Base-by-base conservation (phyloP, 1,140 invertebrate genomes). In the Pectinophora gossypiella region DNA sequence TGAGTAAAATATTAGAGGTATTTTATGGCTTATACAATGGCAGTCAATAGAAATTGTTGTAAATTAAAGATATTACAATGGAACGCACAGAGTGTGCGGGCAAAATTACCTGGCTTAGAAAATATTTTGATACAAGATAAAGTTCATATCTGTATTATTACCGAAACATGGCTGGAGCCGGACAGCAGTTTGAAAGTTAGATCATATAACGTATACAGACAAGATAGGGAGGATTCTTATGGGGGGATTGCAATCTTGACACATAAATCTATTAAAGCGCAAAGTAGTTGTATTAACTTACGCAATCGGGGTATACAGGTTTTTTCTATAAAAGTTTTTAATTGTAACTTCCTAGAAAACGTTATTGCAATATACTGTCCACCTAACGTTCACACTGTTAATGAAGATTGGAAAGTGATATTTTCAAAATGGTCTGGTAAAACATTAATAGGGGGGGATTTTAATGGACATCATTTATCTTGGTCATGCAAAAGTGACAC, bases 181-280 rank as follows among this genome's bases (percentile, higher is more conserved):
- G 47, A 57, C 2, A 51, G 12, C 18, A 19, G 6, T n/a, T 3
- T 67, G 16, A 51, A 40, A 9, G 23, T 62, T 22, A 47, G 13
- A 23, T 43, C 23, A 3, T 67, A 62, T 22, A 66, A 54, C 48
- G 48, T 64, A 9, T 64, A 52, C 21, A 52, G 64, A 16, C 55
- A 58, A 13, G 64, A 68, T 40, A 48, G 64, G 13, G 9, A 46
- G 6, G 64, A 64, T n/a, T 56, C 56, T 0, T 67, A 59, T 43
- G 68, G 68, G 2, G 67, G 67, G 10, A 49, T 70, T 20, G 64
- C 57, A 1, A 51, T 65, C 19, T 18, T 61, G n/a, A 18, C 23
- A 1, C 62, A 69, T 56, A 60, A 57, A 23, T 65, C 62, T 1
- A 45, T 62, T 5, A 35, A 23, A 19, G 13, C 47, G 3, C 18